Conservation (phyloP, 1,140 invertebrate species). For the Anastatus disparis region DNA sequence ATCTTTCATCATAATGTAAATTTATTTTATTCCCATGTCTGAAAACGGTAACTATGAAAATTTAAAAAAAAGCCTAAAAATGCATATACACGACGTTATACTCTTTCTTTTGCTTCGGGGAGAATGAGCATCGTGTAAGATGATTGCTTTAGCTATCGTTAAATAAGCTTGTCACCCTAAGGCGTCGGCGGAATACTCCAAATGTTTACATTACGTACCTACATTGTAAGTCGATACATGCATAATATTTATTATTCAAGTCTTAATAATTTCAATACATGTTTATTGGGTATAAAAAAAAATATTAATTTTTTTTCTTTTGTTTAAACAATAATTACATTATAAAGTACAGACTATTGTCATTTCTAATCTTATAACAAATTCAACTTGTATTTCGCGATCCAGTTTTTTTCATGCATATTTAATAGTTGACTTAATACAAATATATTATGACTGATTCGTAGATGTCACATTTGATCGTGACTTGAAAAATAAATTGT, state of each 20-base stretch:
- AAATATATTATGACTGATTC: constrained; percentile 22
- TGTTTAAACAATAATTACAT: no score
- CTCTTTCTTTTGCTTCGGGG: background rate
- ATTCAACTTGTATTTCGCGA: no score
- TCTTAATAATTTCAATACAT: background rate
- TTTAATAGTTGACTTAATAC: background rate
- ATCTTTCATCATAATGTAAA: background rate
- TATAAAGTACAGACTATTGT: no score
- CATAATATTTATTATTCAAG: constrained; percentile 14
- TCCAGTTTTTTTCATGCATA: background rate
- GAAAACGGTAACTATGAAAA: background rate
- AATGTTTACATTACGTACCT: background rate
- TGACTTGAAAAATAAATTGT: constrained; percentile 22
- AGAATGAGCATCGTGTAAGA: background rate
- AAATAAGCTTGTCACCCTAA: constrained; percentile 15
- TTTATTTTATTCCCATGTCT: background rate
- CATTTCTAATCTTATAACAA: no score
- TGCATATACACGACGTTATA: background rate
- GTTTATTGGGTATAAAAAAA: background rate
- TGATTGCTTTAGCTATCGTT: constrained; percentile 9
- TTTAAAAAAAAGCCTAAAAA: background rate
- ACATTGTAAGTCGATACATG: background rate
- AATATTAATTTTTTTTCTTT: no score
- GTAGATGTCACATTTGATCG: background rate
- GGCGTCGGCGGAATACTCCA: constrained; percentile 5